Percentiles rank a stretch among this genome's conserved stretches.
Evolutionary conservation across 2,797 vertebrate species (phyloP).

Genomic region (Rallus crepitans): DNA sequence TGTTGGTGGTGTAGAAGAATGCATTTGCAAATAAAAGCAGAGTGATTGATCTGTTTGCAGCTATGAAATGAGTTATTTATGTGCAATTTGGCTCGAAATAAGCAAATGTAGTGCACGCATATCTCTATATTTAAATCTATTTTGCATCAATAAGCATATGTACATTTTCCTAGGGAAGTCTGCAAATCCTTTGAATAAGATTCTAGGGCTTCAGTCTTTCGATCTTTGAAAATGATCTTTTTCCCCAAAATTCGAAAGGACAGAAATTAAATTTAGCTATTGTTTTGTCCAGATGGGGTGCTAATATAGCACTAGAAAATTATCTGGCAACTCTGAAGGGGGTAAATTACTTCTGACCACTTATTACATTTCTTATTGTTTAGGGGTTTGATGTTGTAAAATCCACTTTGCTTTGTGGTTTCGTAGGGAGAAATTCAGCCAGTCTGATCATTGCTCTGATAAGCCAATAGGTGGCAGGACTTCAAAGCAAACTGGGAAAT

Average conservation of each 20-base stretch:
- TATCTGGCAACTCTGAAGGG: neutral
- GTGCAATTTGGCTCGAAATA: conserved; percentile 29
- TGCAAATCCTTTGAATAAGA: neutral
- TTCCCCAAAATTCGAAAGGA: neutral
- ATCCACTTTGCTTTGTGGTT: neutral
- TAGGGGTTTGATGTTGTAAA: neutral
- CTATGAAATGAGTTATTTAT: conserved; percentile 43
- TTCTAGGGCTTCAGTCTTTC: neutral
- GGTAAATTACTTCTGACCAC: neutral
- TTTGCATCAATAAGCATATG: conserved; percentile 64
- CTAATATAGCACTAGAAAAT: neutral
- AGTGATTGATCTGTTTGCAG: conserved; percentile 66
- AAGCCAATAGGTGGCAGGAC: conserved; percentile 68
- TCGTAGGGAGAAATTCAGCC: neutral
- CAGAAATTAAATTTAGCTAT: conserved; percentile 8
- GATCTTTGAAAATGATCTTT: neutral
- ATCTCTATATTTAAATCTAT: conserved; percentile 49
- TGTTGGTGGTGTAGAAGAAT: neutral
- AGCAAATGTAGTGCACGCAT: conserved; percentile 12
- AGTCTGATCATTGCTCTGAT: neutral
- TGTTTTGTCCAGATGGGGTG: neutral
- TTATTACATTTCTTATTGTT: neutral
- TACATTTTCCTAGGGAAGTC: neutral
- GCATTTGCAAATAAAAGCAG: conserved; percentile 39
- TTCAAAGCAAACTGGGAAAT: conserved; percentile 51